phyloP scores from a whole-genome alignment of 2,888 invertebrate genomes.

The Drosophila paracracens region DNA sequence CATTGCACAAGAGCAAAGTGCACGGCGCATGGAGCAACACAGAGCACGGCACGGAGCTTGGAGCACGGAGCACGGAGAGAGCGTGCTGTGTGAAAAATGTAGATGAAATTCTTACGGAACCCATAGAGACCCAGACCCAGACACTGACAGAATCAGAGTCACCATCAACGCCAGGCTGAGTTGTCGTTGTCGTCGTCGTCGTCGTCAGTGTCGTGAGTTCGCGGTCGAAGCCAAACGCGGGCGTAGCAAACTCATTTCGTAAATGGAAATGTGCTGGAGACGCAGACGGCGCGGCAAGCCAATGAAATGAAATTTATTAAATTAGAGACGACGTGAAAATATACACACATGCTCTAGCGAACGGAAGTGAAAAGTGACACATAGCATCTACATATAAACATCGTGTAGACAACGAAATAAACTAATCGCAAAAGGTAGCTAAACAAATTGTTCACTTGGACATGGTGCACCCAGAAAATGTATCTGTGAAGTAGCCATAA shows the following conservation, averaged over 20 bases:
- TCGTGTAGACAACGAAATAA: constrained; percentile 48
- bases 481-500: constrained; percentile 62
- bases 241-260: constrained; percentile 64
- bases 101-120: constrained; percentile 67
- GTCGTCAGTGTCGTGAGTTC: constrained; percentile 46
- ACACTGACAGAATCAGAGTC: constrained; percentile 59
- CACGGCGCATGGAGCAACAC: constrained; percentile 66
- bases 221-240: constrained; percentile 49
- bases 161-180: constrained; percentile 48
- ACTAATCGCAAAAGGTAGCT: constrained; percentile 67
- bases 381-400: constrained; percentile 10
- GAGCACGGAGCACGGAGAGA: constrained; percentile 29
- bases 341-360: constrained; percentile 33
- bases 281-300: constrained; percentile 48
- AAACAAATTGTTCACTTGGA: constrained; percentile 36
- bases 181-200: constrained; percentile 39
- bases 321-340: constrained; percentile 69
- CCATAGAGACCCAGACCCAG: constrained; percentile 56
- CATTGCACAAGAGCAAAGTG: constrained; percentile 71
- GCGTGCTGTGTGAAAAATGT: constrained; percentile 30
- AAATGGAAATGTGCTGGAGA: constrained; percentile 67
- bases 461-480: constrained; percentile 61
- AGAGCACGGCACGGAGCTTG: constrained; percentile 33
- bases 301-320: constrained; percentile 77
- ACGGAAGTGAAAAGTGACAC: constrained; percentile 70